Evolutionary conservation across 2,113 vertebrate species (phyloP).

Genomic region (Megaceryle torquata): DNA sequence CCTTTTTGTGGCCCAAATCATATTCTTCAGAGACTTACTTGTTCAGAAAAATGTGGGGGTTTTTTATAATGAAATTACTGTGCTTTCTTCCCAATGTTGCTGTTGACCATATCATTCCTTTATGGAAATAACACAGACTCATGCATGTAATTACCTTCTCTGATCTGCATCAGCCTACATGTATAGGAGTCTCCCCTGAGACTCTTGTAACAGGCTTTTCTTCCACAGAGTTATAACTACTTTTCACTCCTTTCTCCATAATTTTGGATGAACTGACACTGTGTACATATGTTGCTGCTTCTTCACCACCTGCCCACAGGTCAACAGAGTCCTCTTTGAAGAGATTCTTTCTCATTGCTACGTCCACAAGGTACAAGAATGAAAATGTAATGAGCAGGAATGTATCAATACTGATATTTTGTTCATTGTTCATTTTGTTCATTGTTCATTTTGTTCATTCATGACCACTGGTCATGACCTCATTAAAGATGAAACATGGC

Average conservation of each 20-base stretch:
- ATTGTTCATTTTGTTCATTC: too few species aligned
- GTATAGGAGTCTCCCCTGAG: background rate
- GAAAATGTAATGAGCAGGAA: background rate
- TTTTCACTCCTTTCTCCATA: background rate
- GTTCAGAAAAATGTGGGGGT: rapidly evolving
- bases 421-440: background rate
- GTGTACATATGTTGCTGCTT: background rate
- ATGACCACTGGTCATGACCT: too few species aligned
- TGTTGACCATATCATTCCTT: background rate
- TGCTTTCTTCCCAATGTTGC: background rate
- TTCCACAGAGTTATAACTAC: background rate
- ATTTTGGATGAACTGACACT: background rate
- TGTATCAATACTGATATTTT: background rate
- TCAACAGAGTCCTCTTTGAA: background rate
- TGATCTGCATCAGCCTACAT: background rate
- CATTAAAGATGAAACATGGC: background rate
- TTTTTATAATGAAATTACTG: background rate
- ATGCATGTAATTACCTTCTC: background rate
- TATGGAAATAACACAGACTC: background rate
- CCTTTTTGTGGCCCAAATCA: background rate
- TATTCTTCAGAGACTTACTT: background rate
- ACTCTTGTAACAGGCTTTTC: background rate
- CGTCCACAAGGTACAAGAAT: background rate
- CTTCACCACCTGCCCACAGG: rapidly evolving
- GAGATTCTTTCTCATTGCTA: background rate